phyloP scores from a whole-genome alignment of 1,140 invertebrate genomes.

The Cydia amplana region DNA sequence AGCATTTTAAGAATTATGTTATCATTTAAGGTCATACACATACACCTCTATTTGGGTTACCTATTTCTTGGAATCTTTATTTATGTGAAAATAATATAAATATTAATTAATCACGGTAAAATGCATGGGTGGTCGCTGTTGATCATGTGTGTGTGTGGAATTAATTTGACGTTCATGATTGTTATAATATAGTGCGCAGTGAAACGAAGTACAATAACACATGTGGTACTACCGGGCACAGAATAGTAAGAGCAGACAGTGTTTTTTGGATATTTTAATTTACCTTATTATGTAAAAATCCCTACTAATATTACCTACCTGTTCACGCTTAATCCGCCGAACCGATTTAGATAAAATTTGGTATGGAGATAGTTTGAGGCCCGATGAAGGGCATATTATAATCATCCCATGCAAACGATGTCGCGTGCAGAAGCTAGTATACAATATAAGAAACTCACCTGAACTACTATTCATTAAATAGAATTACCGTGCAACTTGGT shows the following conservation, averaged over 20 bases:
- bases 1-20: too few relatives aligned
- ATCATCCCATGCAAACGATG: too few relatives aligned
- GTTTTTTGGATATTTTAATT: neutral
- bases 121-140: constrained; percentile 41
- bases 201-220: constrained; percentile 35
- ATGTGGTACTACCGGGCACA: constrained; percentile 30
- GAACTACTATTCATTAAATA: too few relatives aligned
- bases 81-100: constrained; percentile 20
- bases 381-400: too few relatives aligned
- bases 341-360: too few relatives aligned
- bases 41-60: neutral
- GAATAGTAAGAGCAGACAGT: neutral
- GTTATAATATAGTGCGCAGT: constrained; percentile 37
- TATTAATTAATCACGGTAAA: constrained; percentile 42
- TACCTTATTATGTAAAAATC: neutral
- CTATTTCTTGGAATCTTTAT: neutral
- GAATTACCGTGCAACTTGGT: too few relatives aligned
- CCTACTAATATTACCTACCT: neutral
- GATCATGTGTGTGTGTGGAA: constrained; percentile 39
- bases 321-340: neutral
- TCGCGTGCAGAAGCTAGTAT: too few relatives aligned
- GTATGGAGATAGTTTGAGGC: too few relatives aligned
- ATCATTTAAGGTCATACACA: neutral
- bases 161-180: constrained; percentile 49
- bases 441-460: too few relatives aligned